Evolutionary conservation across 2,888 invertebrate species (phyloP), one percentile per base, ranked within the genome.

Genomic region (Diploptera punctata): DNA sequence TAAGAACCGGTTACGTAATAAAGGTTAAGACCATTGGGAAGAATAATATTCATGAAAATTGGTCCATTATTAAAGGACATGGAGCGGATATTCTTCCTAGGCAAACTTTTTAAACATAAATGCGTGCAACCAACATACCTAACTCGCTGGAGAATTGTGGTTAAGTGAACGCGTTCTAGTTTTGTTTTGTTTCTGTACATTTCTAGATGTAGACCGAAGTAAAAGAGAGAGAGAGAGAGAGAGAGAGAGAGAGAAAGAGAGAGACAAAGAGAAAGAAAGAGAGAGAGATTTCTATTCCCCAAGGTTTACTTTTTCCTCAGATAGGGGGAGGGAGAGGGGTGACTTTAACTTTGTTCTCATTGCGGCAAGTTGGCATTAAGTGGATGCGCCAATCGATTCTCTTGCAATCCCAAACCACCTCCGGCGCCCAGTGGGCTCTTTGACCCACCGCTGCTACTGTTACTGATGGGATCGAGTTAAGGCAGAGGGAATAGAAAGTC

Each of bases 361-460:
- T 38, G 61, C 10, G 21, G 33, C 18, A 31, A 61, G 18, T 18
- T 38, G 38, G 33, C 61, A 4, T 33, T 61, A 61, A 61, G 61
- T 38, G 61, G 19, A 61, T 61, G 61, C 61, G 61, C 19, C 61
- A 29, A 61, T 61, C 52, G 52, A 52, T 52, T 24, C 24, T 10
- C 18, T 13, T 38, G 5, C 38, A 38, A n/a, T 47, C 47, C 47
- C 47, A 18, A n/a, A 3, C 44, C 44, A 44, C 49, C 18, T 4
- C 3, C 18, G 13, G 52, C 24, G 52, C 52, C 24, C 52, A 3
- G 24, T 1, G 19, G 49, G 4, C 7, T 19, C n/a, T 18, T 4
- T 18, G 52, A 10, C 10, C 33, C 33, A 33, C 10, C 10, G 33
- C 33, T 33, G 52, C 52, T 10, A 9, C 24, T 24, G 52, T 10